Evolutionary conservation across 2,113 vertebrate genomes (phyloP).

Genomic region (Atractosteus spatula): DNA sequence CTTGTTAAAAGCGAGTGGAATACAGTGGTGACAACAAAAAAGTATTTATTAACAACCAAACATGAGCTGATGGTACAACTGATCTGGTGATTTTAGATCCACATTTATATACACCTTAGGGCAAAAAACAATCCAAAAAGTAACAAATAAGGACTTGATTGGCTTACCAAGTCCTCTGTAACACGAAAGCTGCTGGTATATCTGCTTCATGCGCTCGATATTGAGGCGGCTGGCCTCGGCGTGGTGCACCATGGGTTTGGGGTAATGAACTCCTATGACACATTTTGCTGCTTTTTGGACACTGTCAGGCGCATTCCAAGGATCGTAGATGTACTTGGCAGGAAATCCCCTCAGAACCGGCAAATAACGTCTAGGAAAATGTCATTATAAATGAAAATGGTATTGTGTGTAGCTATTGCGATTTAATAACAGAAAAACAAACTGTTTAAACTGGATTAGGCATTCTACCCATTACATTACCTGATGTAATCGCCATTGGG

Average conservation of each 20-base stretch:
- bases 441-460: background rate
- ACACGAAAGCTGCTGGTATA: constrained; percentile 92
- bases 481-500: constrained; percentile 93
- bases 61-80: no score
- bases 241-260: constrained; percentile 92
- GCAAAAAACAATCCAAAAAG: no score
- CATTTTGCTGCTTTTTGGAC: constrained; percentile 90
- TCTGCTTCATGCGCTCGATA: constrained; percentile 94
- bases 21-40: no score
- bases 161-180: constrained; percentile 85
- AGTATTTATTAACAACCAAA: no score
- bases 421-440: constrained; percentile 10
- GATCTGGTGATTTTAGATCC: no score
- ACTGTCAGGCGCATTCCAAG: constrained; percentile 90
- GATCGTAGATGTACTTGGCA: constrained; percentile 93
- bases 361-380: constrained; percentile 76
- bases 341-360: constrained; percentile 86
- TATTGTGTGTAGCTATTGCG: constrained; percentile 11
- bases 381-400: constrained; percentile 25
- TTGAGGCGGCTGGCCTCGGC: constrained; percentile 88
- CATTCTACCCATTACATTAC: constrained; percentile 57
- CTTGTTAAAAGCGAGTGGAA: no score
- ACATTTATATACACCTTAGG: no score
- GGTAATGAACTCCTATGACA: constrained; percentile 87
- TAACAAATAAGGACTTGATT: background rate